phyloP scores from a whole-genome alignment of 1,140 invertebrate genomes.

The Drosophila ercepeae region DNA sequence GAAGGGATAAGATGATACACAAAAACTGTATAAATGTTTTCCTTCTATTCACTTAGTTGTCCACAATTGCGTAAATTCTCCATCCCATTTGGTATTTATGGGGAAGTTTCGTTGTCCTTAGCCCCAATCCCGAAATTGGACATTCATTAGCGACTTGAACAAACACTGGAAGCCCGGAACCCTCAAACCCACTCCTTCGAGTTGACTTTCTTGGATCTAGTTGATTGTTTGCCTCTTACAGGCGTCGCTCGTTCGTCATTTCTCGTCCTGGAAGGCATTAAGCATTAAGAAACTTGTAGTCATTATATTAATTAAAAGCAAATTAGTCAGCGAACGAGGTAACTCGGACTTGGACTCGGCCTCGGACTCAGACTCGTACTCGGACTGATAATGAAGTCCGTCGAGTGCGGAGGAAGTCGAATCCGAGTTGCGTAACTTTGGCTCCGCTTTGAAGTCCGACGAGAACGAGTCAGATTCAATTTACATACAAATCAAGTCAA shows the following conservation, averaged over 20 bases:
- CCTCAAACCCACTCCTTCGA: background rate
- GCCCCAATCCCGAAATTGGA: background rate
- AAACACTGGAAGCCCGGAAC: slow-evolving; percentile 14
- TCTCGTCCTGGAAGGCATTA: slow-evolving; percentile 5
- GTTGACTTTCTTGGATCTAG: slow-evolving; percentile 18
- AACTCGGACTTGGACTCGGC: slow-evolving; percentile 3
- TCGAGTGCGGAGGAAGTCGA: background rate
- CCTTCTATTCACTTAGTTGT: slow-evolving; percentile 14
- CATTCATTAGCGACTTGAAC: slow-evolving; percentile 29
- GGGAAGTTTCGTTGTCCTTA: background rate
- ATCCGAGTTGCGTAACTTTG: slow-evolving; percentile 28
- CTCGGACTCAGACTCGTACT: background rate
- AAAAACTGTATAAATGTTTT: slow-evolving; percentile 16
- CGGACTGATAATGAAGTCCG: slow-evolving; percentile 2
- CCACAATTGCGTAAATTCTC: slow-evolving; percentile 2
- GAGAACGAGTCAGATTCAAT: slow-evolving; percentile 61
- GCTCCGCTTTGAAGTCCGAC: slow-evolving; percentile 60
- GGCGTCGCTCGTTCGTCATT: slow-evolving; percentile 44
- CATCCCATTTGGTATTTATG: slow-evolving; percentile 19
- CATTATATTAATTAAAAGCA: slow-evolving; percentile 81
- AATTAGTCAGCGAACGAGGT: slow-evolving; percentile 64
- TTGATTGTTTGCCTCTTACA: slow-evolving; percentile 61
- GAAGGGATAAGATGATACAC: background rate
- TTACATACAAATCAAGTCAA: slow-evolving; percentile 74
- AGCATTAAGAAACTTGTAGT: slow-evolving; percentile 77